Evolutionary conservation across 2,888 invertebrate genomes (phyloP).

Genomic region (Amiota communis): DNA sequence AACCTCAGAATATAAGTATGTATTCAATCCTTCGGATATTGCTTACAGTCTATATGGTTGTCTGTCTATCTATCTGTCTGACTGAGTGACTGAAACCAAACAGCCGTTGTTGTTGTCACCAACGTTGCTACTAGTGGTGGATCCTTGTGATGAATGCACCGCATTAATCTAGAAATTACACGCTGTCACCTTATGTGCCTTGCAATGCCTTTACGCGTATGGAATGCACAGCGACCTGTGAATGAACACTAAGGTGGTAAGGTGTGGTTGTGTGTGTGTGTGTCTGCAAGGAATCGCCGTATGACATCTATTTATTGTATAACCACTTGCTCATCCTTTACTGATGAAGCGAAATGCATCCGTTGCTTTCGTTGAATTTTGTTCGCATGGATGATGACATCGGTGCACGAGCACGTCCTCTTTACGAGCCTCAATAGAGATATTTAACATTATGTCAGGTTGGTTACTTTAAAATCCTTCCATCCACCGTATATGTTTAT

Average conservation of each 20-base stretch:
- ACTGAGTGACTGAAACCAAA: conserved; percentile 3
- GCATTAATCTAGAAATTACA: conserved; percentile 52
- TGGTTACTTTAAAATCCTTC: conserved; percentile 9
- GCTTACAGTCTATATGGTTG: neutral
- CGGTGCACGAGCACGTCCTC: too few species aligned
- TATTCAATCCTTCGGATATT: neutral
- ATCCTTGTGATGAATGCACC: conserved; percentile 52
- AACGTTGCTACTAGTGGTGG: too few species aligned
- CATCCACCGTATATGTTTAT: neutral
- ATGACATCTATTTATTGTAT: too few species aligned
- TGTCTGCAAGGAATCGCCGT: neutral
- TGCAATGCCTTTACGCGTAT: neutral
- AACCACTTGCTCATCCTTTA: too few species aligned
- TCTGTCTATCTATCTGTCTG: conserved; percentile 9
- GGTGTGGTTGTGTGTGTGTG: neutral
- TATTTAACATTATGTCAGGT: conserved; percentile 11
- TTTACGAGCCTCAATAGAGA: conserved; percentile 15
- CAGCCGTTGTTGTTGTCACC: conserved; percentile 2
- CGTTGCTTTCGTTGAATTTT: neutral
- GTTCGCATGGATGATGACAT: neutral
- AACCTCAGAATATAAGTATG: neutral
- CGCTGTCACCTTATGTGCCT: conserved; percentile 24
- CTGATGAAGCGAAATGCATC: neutral
- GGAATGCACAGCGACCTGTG: conserved; percentile 1
- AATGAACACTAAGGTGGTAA: neutral